Percentiles rank a stretch among this genome's conserved stretches.
phyloP scores from a whole-genome alignment of 2,888 invertebrate genomes.

The Ectemnius continuus region DNA sequence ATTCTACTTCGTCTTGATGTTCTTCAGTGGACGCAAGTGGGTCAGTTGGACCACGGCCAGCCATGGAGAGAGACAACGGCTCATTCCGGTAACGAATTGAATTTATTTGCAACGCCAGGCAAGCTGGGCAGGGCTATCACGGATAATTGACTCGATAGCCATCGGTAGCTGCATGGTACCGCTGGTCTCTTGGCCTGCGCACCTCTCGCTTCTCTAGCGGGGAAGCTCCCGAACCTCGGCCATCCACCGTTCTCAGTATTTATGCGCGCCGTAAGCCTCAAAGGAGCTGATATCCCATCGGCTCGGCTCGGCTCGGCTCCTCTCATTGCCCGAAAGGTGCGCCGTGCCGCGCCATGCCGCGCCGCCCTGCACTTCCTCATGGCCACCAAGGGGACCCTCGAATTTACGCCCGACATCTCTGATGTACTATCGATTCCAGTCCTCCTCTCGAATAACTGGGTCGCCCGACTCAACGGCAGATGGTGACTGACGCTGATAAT shows the following conservation, averaged over 20 bases:
- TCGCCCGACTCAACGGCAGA: conserved; percentile 15
- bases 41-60: conserved; percentile 57
- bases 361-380: not conserved
- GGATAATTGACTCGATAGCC: conserved; percentile 44
- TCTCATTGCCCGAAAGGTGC: not conserved
- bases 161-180: conserved; percentile 6
- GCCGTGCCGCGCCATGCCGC: not conserved
- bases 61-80: conserved; percentile 52
- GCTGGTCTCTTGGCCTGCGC: not conserved
- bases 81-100: conserved; percentile 53
- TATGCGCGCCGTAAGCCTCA: not conserved
- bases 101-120: conserved; percentile 51
- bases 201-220: not conserved
- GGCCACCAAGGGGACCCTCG: not conserved
- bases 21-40: conserved; percentile 49
- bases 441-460: conserved; percentile 26
- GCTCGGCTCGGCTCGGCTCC: not conserved
- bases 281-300: not conserved
- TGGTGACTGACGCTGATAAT: conserved; percentile 53
- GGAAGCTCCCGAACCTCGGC: not conserved
- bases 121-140: conserved; percentile 16
- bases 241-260: not conserved
- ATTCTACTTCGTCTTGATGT: conserved; percentile 9
- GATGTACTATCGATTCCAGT: conserved; percentile 3
- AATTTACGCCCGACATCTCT: conserved; percentile 4